Percentiles rank a stretch among this genome's conserved stretches.
phyloP scores from a whole-genome alignment of 2,888 invertebrate genomes.

The Colostygia pectinataria region DNA sequence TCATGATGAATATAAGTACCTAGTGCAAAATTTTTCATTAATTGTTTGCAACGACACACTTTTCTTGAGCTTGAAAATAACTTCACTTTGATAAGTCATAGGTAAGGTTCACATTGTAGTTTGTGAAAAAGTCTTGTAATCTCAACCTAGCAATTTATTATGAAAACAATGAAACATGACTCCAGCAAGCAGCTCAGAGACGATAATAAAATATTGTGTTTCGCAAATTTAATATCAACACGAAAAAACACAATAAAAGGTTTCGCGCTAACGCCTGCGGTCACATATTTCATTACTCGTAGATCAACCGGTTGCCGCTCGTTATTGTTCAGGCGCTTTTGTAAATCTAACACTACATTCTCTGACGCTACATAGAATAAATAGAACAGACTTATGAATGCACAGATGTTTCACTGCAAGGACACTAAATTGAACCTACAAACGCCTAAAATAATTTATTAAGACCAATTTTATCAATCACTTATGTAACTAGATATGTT shows the following conservation, averaged over 20 bases:
- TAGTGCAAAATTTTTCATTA: no score
- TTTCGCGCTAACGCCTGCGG: constrained; percentile 49
- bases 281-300: constrained; percentile 52
- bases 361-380: constrained; percentile 18
- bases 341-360: constrained; percentile 50
- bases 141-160: constrained; percentile 8
- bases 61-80: no score
- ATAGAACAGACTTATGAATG: no score
- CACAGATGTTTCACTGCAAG: no score
- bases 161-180: constrained; percentile 23
- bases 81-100: no score
- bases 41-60: no score
- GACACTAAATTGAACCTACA: no score
- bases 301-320: constrained; percentile 45
- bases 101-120: no score
- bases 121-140: constrained; percentile 5
- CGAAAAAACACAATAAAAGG: constrained; percentile 38
- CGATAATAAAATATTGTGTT: constrained; percentile 27
- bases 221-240: constrained; percentile 31
- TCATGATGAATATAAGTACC: no score
- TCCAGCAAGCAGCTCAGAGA: constrained; percentile 21
- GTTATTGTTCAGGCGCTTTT: constrained; percentile 51
- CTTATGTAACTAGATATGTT: no score
- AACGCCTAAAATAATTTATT: no score
- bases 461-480: no score